Conservation (phyloP, 2,888 invertebrate genomes). For the Pristionchus entomophagus region DNA sequence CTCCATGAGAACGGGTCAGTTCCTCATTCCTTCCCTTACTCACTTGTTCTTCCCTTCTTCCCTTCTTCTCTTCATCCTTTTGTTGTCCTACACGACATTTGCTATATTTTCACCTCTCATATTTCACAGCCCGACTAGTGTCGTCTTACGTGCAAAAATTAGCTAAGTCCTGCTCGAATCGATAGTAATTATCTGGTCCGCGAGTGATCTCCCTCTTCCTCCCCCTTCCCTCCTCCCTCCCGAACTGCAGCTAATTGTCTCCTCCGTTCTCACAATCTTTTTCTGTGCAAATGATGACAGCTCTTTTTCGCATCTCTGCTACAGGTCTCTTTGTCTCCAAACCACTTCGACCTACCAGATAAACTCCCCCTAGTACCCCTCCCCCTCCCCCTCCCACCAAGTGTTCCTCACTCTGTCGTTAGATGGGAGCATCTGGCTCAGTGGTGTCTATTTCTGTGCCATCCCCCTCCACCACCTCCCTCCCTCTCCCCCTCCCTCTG, state of each 20-base stretch:
- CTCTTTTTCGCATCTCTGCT: too few species aligned
- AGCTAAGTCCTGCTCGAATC: background rate
- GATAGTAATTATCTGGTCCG: background rate
- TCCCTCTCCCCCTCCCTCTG: background rate
- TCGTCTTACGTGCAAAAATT: conserved; percentile 34
- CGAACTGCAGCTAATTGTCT: conserved; percentile 25
- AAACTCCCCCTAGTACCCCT: background rate
- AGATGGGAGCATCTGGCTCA: background rate
- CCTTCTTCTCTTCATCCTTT: background rate
- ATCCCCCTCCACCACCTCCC: background rate
- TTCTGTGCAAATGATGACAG: background rate
- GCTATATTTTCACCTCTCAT: background rate
- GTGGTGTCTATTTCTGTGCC: conserved; percentile 24
- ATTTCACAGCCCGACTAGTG: background rate
- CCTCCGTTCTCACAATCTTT: background rate
- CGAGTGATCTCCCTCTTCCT: too few species aligned
- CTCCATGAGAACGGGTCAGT: conserved; percentile 29
- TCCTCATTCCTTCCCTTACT: background rate
- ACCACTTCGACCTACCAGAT: background rate
- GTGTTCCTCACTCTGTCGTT: conserved; percentile 30
- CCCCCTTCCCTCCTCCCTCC: too few species aligned
- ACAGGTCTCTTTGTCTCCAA: conserved; percentile 17
- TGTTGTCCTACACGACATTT: background rate
- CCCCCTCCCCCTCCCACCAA: background rate
- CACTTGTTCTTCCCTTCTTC: background rate